A percentile compares a stretch with the other conserved stretches of the same genome.
phyloP scores from a whole-genome alignment of 1,140 invertebrate species.

The Drosophila novamexicana region DNA sequence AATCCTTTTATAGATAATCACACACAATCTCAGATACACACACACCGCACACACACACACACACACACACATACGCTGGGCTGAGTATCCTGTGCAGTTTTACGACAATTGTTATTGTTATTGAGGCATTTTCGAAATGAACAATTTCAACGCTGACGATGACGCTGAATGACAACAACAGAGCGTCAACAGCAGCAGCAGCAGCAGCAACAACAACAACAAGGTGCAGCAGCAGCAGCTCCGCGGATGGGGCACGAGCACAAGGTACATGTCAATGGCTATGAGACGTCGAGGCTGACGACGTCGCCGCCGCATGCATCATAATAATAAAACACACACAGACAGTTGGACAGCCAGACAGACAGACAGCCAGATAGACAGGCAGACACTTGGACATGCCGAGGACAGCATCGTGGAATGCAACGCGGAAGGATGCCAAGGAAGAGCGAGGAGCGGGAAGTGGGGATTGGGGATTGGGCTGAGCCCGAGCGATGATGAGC shows the following conservation, averaged over 20 bases:
- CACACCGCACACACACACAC: constrained; percentile 27
- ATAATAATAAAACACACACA: constrained; percentile 81
- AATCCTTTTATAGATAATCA: constrained; percentile 82
- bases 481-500: constrained; percentile 21
- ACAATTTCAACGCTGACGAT: constrained; percentile 79
- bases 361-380: constrained; percentile 32
- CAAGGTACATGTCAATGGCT: constrained; percentile 75
- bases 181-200: constrained; percentile 20
- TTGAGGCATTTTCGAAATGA: constrained; percentile 83
- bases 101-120: constrained; percentile 83
- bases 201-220: constrained; percentile 1
- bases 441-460: neutral
- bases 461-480: neutral
- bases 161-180: constrained; percentile 74
- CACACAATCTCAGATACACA: constrained; percentile 64
- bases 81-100: constrained; percentile 76
- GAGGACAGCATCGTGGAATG: constrained; percentile 68
- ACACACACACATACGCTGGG: constrained; percentile 5
- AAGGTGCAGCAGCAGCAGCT: constrained; percentile 2
- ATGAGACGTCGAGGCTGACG: constrained; percentile 48
- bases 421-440: constrained; percentile 27
- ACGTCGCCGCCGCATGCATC: constrained; percentile 72
- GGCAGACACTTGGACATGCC: constrained; percentile 50
- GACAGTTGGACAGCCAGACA: constrained; percentile 31
- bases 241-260: constrained; percentile 42